Evolutionary conservation across 2,113 vertebrate genomes (phyloP), one percentile per base, ranked within the genome.

Genomic region (Dendrocopos noguchii): DNA sequence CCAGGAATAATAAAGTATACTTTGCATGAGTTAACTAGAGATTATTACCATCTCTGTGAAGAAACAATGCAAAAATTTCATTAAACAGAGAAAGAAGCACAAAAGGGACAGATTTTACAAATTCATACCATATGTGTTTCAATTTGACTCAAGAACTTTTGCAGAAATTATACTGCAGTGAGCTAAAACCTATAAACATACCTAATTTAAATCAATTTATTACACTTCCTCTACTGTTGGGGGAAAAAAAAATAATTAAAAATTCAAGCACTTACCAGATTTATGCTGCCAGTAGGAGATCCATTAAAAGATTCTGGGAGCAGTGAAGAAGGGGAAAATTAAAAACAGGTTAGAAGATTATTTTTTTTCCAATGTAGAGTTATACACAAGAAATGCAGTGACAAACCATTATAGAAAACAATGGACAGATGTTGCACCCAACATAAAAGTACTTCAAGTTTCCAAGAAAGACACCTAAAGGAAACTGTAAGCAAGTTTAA

Each of bases 281-380:
- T 99, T 95, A 99, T 99, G 97, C 99, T 99, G 96, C 99, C 98
- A 53, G 99, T 99, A 63, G 99, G 99, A 88, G 99, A 99, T 13
- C 99, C 99, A 75, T 99, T 99, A 96, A 99, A 99, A 68, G 99
- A 99, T 94, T 99, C 99, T 99, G 91, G 52, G 31, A 91, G 9
- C 28, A 88, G 31, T 12, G 18, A 87, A 10, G 15, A 87, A 83
- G 10, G 33, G 46, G 25, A 75, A 94, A 97, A 77, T 13, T 64
- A 94, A 97, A 97, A 91, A 66, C 9, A 96, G n/a, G 20, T 97
- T 71, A 97, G 44, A 90, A 93, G 67, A 91, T 47, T 29, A 55
- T 57, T 36, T 47, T 66, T 29, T 57, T 55, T n/a, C 39, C 19
- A 80, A 24, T 3, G 44, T 22, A 93, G 17, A n/a, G 60, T 55